Evolutionary conservation across 2,113 vertebrate genomes (phyloP), one percentile per base, ranked within the genome.

Genomic region (Verasper variegatus): DNA sequence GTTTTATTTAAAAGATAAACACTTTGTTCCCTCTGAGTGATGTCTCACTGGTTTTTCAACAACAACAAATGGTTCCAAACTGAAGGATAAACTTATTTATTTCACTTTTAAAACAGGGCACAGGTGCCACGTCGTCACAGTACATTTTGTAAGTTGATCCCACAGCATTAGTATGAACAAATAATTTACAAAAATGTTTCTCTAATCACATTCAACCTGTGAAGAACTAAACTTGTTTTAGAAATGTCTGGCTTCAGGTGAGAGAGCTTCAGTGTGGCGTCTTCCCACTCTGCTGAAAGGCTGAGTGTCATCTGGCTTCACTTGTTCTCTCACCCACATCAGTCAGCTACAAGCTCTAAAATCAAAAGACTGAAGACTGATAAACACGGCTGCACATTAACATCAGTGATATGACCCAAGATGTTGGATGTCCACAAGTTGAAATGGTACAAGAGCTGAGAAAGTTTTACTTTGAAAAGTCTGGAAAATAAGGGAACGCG

Each of bases 121-220:
- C 45, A 56, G 23, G 27, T 52, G 76, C 47, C 63, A 57, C 3
- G n/a, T 78, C 26, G 62, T 78, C 81, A 88, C 76, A 84, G 73
- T 84, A 88, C 85, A 86, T 78, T 47, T 54, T 82, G 71, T 68
- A 81, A 81, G 76, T 68, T 71, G 67, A 83, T 81, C 65, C 76
- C 76, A 89, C 83, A 83, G 60, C 56, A 12, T 86, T 80, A 86
- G 68, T 85, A 86, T 78, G 71, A 89, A 78, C 75, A 79, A 56
- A 74, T 71, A 80, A 89, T 87, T 79, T 87, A 92, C 80, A 87
- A 51, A 49, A 78, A 79, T 9, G 72, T 69, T 42, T 40, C 64
- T 66, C 40, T 60, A 72, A 79, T 62, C 78, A 92, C 89, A 89
- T 92, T 92, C 78, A 51, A 20, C 54, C 35, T n/a, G 13, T 20